These are phyloP conservation scores for Paralichthys olivaceus DNA, from an alignment of 2,113 vertebrate genomes.

Conservation along the genomic window DNA sequence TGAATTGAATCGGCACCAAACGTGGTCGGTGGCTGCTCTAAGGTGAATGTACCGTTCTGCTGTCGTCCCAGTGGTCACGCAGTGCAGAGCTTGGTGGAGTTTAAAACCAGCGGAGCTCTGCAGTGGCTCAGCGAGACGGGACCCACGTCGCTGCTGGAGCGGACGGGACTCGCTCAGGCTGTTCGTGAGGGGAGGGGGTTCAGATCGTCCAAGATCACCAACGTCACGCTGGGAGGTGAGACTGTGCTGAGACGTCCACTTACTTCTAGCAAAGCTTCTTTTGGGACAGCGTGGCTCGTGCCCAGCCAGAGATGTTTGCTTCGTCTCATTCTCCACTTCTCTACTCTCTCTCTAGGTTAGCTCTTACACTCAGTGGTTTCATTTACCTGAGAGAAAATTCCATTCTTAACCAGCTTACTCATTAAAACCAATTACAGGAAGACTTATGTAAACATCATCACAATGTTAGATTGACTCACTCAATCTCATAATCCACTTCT, in stretches of 20 bases:
- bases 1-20: too few species aligned
- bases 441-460: slow-evolving; percentile 32
- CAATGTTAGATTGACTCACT: slow-evolving; percentile 25
- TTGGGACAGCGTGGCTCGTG: too few species aligned
- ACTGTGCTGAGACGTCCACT: too few species aligned
- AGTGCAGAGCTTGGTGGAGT: slow-evolving; percentile 81
- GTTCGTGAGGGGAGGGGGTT: slow-evolving; percentile 45
- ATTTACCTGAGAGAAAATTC: slow-evolving; percentile 26
- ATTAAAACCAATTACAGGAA: slow-evolving; percentile 17
- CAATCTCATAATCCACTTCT: slow-evolving; percentile 28
- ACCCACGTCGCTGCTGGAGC: slow-evolving; percentile 67
- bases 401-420: slow-evolving; percentile 24
- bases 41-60: neutral
- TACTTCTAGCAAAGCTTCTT: neutral
- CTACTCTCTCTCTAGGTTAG: neutral
- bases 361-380: neutral
- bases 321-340: neutral
- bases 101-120: slow-evolving; percentile 73
- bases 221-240: slow-evolving; percentile 83
- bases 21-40: neutral
- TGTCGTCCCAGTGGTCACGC: slow-evolving; percentile 74
- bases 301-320: neutral
- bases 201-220: slow-evolving; percentile 71
- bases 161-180: slow-evolving; percentile 64
- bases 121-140: slow-evolving; percentile 65